A percentile compares a stretch with the other conserved stretches of the same genome.
Conservation (phyloP, 2,888 invertebrate genomes). For the Lasioglossum pauxillum region DNA sequence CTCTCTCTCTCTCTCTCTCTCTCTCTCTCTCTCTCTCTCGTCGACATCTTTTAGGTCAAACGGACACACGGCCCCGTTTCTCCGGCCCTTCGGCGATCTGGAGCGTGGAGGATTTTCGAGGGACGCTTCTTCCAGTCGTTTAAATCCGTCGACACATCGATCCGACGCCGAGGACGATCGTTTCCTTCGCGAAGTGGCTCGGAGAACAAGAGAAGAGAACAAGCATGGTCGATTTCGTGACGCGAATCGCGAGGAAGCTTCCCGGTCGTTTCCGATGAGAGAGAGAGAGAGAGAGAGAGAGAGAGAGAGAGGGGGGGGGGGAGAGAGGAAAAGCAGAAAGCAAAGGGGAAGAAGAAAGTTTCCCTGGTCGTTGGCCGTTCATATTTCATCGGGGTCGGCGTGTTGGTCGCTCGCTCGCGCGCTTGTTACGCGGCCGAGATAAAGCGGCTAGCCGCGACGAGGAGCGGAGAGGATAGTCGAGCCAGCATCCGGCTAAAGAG, state of each 20-base stretch:
- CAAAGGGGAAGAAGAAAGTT: conserved; percentile 6
- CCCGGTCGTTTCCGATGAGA: neutral
- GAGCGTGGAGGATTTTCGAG: conserved; percentile 46
- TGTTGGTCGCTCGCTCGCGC: neutral
- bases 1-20: neutral
- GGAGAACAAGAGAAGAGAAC: neutral
- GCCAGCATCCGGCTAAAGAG: conserved; percentile 17
- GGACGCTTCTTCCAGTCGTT: conserved; percentile 38
- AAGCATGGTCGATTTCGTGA: neutral
- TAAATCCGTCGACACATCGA: conserved; percentile 14
- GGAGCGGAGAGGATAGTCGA: neutral
- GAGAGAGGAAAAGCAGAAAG: neutral
- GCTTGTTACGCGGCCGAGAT: neutral
- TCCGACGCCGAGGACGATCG: neutral
- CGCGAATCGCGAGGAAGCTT: neutral
- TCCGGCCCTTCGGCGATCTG: conserved; percentile 30
- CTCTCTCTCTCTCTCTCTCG: too few species aligned
- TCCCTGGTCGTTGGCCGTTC: conserved; percentile 21
- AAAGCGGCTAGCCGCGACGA: neutral
- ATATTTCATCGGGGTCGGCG: conserved; percentile 30
- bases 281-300: neutral
- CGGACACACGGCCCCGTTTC: conserved; percentile 45
- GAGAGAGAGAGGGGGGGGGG: too few species aligned
- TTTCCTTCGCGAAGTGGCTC: neutral
- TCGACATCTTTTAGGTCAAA: conserved; percentile 32